Conservation (phyloP, 2,888 invertebrate species). For the Apeira syringaria region DNA sequence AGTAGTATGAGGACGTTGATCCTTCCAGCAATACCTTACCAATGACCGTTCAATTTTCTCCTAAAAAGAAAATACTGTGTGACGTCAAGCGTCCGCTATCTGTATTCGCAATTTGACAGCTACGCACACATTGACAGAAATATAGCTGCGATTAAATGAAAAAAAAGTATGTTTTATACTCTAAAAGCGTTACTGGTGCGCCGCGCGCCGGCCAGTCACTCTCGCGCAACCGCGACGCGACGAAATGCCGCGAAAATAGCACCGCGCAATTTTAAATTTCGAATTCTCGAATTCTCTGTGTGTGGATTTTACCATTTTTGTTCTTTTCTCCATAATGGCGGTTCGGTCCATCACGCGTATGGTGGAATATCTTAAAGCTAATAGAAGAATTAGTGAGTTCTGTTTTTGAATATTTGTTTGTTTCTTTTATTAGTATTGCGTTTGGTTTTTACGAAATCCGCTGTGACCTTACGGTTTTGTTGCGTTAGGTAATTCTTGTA, state of each 20-base stretch:
- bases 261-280: constrained; percentile 33
- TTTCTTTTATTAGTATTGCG: constrained; percentile 12
- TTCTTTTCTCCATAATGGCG: constrained; percentile 44
- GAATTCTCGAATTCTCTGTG: constrained; percentile 4
- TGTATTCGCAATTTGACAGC: constrained; percentile 14
- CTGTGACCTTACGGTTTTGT: constrained; percentile 19
- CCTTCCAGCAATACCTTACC: background rate
- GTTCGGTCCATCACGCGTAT: constrained; percentile 44
- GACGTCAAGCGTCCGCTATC: constrained; percentile 3
- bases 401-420: constrained; percentile 20
- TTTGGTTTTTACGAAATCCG: constrained; percentile 20
- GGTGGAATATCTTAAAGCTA: constrained; percentile 46
- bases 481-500: constrained; percentile 2
- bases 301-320: constrained; percentile 1
- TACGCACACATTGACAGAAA: constrained; percentile 16
- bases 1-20: background rate
- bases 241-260: constrained; percentile 46
- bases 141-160: constrained; percentile 22
- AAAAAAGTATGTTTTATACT: constrained; percentile 35
- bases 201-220: constrained; percentile 50
- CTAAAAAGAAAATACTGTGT: background rate
- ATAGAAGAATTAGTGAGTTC: constrained; percentile 58
- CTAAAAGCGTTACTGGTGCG: constrained; percentile 40
- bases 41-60: background rate
- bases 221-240: constrained; percentile 47